A percentile compares a stretch with the other conserved stretches of the same genome.
These are phyloP conservation scores for Noctua fimbriata DNA, from an alignment of 2,888 invertebrate genomes.

Conservation along the genomic window DNA sequence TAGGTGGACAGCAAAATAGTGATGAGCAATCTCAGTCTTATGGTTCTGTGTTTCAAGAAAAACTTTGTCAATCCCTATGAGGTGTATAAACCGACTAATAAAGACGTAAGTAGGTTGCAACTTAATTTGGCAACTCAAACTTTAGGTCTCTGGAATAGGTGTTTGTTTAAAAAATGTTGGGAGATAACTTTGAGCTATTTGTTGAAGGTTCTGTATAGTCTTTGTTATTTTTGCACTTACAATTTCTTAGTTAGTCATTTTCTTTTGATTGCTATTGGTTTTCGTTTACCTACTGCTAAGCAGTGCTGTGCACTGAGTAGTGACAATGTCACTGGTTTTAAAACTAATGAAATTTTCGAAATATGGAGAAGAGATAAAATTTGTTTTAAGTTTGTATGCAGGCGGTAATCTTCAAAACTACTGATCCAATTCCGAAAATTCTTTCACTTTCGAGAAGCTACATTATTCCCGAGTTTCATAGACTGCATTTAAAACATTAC, in stretches of 20 bases:
- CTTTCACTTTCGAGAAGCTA: neutral
- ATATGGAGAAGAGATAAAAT: neutral
- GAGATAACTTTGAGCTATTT: conserved; percentile 21
- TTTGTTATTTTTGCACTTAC: neutral
- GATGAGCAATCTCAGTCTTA: conserved; percentile 58
- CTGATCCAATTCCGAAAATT: too few relatives aligned
- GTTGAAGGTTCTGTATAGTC: conserved; percentile 32
- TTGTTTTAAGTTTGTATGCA: too few relatives aligned
- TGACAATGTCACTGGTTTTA: neutral
- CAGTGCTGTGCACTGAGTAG: neutral
- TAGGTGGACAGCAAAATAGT: conserved; percentile 34
- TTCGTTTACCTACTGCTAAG: neutral
- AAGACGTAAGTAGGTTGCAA: conserved; percentile 65
- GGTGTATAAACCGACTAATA: conserved; percentile 61
- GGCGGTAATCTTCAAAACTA: too few relatives aligned
- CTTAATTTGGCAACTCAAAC: conserved; percentile 64
- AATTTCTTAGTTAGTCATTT: neutral
- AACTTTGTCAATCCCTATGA: conserved; percentile 68
- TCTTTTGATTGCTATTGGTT: neutral
- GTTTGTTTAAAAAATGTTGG: conserved; percentile 58
- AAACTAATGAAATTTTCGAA: too few relatives aligned
- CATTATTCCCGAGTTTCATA: neutral
- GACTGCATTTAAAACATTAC: neutral
- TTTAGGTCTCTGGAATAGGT: conserved; percentile 65
- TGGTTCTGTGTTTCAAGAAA: conserved; percentile 59